Base-by-base conservation (phyloP, 2,888 invertebrate species). In the Apodemia mormo region DNA sequence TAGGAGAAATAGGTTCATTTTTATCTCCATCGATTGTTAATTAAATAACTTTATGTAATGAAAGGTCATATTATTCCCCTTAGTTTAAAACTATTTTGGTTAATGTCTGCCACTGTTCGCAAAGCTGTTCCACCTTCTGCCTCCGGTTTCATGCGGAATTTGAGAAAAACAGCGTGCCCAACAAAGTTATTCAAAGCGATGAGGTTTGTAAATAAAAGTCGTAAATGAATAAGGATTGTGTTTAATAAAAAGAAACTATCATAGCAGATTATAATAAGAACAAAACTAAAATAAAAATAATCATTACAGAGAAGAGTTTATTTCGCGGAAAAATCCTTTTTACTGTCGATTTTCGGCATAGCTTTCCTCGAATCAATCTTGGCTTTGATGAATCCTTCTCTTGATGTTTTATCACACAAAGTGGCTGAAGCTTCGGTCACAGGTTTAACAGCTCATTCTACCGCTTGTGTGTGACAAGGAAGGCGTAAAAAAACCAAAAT, bases 391-490 rank as follows among this genome's bases (percentile, higher is more conserved):
- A 56, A 58, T 29, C 66, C 71, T 45, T 67, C 40, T 67, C 67
- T 67, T 74, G 69, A 66, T 67, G 22, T 61, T 69, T 70, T 71
- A 30, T 8, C 66, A 68, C 73, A 73, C 10, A 73, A 54, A 54
- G 70, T 70, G 40, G 29, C 14, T 45, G 73, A 69, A 5, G 74
- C 74, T 73, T 76, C 74, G 45, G 75, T 75, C 29, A 72, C 72
- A 49, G 71, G 67, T 58, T 76, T 76, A 0, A 76, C 75, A 14
- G 76, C 74, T 61, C 73, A 72, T 67, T 77, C 73, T 7, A 77
- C 75, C 33, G 77, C 75, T 72, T 76, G 73, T 1, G 74, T 73
- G 67, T 76, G 75, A 49, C 72, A 77, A 10, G 75, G 77, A 5
- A 75, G 73, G 12, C 76, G 74, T 61, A 75, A 69, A 37, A 77